Evolutionary conservation across 1,140 invertebrate genomes (phyloP), one percentile per base, ranked within the genome.

Genomic region (Drosophila funebris): DNA sequence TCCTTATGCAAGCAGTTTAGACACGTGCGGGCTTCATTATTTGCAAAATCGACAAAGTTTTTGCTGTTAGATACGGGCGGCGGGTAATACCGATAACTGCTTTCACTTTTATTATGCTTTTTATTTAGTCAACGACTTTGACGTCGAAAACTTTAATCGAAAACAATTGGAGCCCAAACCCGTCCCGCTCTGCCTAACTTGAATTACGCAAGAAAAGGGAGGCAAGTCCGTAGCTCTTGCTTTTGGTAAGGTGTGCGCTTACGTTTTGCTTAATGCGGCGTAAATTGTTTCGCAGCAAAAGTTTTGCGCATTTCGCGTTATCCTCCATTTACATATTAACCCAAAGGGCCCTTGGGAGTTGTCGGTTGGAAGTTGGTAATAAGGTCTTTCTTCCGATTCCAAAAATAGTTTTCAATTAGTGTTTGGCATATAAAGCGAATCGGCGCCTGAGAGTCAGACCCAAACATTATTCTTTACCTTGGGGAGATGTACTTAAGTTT

Each of bases 321-420:
- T 81, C 70, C 73, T 64, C 74, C 74, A 85, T 85, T 85, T 85
- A 85, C 82, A 85, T 85, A 87, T 85, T 82, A 87, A 76, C 82
- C 82, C 78, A 78, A 79, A 84, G 50, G 44, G 48, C 64, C 56
- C 63, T 57, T 33, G 27, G 69, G 75, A 64, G 52, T 58, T 44
- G 50, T 36, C 20, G 22, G 16, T 31, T 18, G 56, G 11, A 7
- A 46, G 16, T 27, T 11, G 22, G 33, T n/a, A 24, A 3, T 36
- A 24, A 5, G 24, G 27, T 11, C 24, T 33, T 24, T 52, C 37
- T 29, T 43, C 66, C 29, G 18, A 54, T 72, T 77, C 82, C 83
- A 87, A 85, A 85, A 87, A 85, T 85, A 85, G 82, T 85, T 85
- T 85, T 85, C 82, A 85, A 85, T 85, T 85, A 85, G 82, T 85